Evolutionary conservation across 2,797 vertebrate genomes (phyloP).

Genomic region (Catamblyrhynchus diadema): DNA sequence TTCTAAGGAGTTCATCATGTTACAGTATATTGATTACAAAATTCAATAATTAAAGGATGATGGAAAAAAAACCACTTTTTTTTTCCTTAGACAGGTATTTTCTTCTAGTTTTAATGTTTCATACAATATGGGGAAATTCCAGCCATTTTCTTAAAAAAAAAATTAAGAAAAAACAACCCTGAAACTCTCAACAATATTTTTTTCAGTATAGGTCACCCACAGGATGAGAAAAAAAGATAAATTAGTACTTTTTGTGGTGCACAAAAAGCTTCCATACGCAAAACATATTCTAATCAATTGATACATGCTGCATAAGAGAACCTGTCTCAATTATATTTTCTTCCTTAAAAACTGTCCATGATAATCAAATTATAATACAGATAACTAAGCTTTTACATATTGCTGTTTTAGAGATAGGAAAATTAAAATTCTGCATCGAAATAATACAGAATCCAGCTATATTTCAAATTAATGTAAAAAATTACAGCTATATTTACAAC

Average conservation of each 20-base stretch:
- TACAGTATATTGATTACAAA: background rate
- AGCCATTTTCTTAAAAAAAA: background rate
- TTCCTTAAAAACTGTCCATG: background rate
- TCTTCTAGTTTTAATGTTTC: background rate
- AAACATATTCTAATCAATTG: background rate
- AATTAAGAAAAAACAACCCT: accelerated
- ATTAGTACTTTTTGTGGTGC: background rate
- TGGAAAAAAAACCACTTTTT: accelerated
- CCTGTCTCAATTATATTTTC: background rate
- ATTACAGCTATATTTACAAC: background rate
- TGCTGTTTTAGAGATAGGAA: background rate
- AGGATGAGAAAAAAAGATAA: background rate
- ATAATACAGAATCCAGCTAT: background rate
- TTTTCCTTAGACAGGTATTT: background rate
- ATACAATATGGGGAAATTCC: background rate
- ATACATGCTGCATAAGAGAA: background rate
- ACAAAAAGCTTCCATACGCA: background rate
- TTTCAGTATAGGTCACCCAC: background rate
- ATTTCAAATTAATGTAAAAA: background rate
- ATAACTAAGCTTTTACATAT: background rate
- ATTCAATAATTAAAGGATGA: background rate
- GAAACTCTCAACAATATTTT: background rate
- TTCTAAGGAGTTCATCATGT: background rate
- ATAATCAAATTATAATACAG: background rate
- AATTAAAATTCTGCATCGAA: background rate